Percentiles rank a stretch among this genome's conserved stretches.
Conservation (phyloP, 2,797 vertebrate genomes). For the Poeciliopsis paucimaculata region DNA sequence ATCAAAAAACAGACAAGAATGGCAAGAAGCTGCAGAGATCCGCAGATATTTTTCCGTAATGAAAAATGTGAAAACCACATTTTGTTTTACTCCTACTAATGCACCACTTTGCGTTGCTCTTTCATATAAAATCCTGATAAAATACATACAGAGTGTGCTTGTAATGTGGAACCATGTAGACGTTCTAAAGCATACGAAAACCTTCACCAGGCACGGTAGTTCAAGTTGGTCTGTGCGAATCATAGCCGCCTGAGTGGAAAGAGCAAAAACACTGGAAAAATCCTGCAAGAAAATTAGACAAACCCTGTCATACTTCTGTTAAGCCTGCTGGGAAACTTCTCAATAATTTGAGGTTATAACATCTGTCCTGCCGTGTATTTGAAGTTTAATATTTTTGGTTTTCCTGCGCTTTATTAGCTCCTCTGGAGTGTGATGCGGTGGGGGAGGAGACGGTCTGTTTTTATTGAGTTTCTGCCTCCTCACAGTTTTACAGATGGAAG, state of each 20-base stretch:
- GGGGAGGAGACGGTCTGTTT: constrained; percentile 33
- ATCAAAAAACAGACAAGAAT: background rate
- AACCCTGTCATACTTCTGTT: constrained; percentile 7
- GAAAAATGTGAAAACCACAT: background rate
- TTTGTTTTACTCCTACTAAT: background rate
- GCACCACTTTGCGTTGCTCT: background rate
- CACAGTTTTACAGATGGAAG: constrained; percentile 15
- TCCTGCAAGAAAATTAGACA: constrained; percentile 36
- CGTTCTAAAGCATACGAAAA: background rate
- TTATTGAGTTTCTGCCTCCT: constrained; percentile 54
- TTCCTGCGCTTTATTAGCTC: constrained; percentile 61
- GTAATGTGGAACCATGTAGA: background rate
- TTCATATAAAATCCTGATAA: background rate
- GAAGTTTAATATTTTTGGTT: constrained; percentile 55
- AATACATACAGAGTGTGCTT: background rate
- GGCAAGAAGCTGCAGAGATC: background rate
- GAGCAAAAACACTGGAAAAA: constrained; percentile 15
- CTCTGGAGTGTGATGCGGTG: constrained; percentile 27
- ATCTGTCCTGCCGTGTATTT: constrained; percentile 37
- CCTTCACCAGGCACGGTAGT: background rate
- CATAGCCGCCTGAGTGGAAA: constrained; percentile 23
- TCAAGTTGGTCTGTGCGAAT: constrained; percentile 4
- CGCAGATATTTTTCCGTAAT: background rate
- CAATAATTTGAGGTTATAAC: constrained; percentile 41
- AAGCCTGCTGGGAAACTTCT: constrained; percentile 27